Evolutionary conservation across 2,113 vertebrate species (phyloP).

Genomic region (Chaetops frenatus): DNA sequence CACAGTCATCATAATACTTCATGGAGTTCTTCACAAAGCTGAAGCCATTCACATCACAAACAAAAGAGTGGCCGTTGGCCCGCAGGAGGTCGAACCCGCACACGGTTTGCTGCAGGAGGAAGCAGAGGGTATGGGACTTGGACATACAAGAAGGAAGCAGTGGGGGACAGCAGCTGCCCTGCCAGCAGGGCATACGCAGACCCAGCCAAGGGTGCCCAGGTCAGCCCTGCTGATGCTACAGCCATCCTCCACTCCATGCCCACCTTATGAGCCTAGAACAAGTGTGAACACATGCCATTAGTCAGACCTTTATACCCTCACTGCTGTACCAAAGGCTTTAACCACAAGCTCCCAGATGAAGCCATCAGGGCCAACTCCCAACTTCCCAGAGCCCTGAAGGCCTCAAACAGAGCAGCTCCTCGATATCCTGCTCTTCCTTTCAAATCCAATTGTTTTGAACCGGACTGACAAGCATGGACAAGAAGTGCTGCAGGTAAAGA

Average conservation of each 20-base stretch:
- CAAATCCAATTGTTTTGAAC: neutral
- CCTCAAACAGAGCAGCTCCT: neutral
- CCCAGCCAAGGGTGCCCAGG: neutral
- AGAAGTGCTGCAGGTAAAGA: neutral
- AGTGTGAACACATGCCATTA: neutral
- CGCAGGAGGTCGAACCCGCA: slow-evolving; percentile 96
- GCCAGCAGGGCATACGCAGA: neutral
- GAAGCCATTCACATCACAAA: slow-evolving; percentile 97
- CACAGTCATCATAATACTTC: slow-evolving; percentile 99
- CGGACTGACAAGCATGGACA: neutral
- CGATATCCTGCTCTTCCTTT: neutral
- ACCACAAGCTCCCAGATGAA: neutral
- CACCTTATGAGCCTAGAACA: neutral
- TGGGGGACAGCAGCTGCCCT: neutral
- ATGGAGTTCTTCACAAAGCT: slow-evolving; percentile 99
- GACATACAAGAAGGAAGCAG: neutral
- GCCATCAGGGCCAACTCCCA: fast-evolving
- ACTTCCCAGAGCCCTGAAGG: neutral
- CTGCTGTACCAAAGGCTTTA: neutral
- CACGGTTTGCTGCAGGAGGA: slow-evolving; percentile 86
- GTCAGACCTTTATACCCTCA: neutral
- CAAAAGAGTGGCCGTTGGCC: slow-evolving; percentile 94
- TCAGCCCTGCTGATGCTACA: neutral
- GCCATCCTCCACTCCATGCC: neutral
- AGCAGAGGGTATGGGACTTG: neutral